Evolutionary conservation across 2,797 vertebrate species (phyloP).

Genomic region (Diplodus puntazzo): DNA sequence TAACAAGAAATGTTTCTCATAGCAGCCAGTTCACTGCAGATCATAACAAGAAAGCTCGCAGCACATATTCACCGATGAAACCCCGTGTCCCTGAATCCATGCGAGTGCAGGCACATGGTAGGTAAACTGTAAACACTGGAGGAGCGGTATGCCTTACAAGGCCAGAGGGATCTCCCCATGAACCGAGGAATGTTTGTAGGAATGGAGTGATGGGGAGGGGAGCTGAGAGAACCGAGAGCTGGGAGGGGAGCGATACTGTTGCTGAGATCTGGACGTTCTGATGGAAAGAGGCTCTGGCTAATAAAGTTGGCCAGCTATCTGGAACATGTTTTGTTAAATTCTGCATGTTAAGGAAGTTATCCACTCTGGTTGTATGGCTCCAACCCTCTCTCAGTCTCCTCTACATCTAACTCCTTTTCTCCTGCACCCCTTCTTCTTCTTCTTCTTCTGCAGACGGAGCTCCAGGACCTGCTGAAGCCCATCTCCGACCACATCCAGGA

Average conservation of each 20-base stretch:
- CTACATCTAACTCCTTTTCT: not conserved
- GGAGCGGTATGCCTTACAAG: constrained; percentile 85
- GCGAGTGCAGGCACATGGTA: constrained; percentile 52
- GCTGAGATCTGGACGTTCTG: constrained; percentile 70
- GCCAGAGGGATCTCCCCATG: constrained; percentile 83
- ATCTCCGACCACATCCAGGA: constrained; percentile 96
- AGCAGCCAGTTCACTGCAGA: constrained; percentile 48
- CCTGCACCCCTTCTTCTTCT: not conserved
- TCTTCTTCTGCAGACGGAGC: constrained; percentile 84
- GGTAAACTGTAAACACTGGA: constrained; percentile 86
- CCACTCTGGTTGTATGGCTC: not conserved
- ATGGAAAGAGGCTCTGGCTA: constrained; percentile 70
- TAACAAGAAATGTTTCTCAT: constrained; percentile 42
- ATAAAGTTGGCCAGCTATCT: constrained; percentile 61
- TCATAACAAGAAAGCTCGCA: constrained; percentile 38
- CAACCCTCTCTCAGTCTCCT: not conserved
- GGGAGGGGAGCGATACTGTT: constrained; percentile 45
- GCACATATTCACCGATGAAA: constrained; percentile 59
- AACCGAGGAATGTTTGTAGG: constrained; percentile 79
- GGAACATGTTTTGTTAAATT: constrained; percentile 11
- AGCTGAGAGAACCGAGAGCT: constrained; percentile 55
- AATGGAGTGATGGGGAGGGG: constrained; percentile 48
- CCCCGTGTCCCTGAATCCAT: constrained; percentile 56
- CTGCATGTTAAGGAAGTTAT: constrained; percentile 3
- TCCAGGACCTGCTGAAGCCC: constrained; percentile 91